These are phyloP conservation scores for Cantharis nigra DNA, from an alignment of 2,888 invertebrate species.

Conservation along the genomic window DNA sequence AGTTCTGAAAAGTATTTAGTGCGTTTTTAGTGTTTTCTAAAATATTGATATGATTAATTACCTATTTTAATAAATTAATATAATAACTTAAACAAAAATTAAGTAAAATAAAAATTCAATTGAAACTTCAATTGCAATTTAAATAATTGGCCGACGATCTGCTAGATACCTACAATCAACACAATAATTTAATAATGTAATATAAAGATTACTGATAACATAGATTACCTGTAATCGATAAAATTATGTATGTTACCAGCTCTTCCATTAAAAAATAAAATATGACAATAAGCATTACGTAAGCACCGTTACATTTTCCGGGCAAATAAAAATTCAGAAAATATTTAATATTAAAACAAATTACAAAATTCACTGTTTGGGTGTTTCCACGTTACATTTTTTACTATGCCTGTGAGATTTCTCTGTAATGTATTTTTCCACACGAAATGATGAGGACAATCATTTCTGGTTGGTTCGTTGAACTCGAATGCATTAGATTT, in stretches of 20 bases:
- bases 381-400: neutral
- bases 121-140: too few species aligned
- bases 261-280: neutral
- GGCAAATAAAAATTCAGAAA: neutral
- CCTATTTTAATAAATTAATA: too few species aligned
- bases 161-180: neutral
- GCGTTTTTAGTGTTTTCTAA: too few species aligned
- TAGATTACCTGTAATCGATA: neutral
- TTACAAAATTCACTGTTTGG: neutral
- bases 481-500: neutral
- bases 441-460: neutral
- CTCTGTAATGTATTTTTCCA: neutral
- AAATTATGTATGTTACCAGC: neutral
- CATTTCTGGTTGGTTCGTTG: neutral
- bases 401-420: neutral
- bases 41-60: too few species aligned
- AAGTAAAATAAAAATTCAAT: too few species aligned
- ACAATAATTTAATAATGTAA: neutral
- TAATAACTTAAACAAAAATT: too few species aligned
- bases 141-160: too few species aligned
- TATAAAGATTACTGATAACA: neutral
- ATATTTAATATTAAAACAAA: neutral
- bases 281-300: neutral
- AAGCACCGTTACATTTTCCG: neutral
- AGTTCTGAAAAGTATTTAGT: too few species aligned